Evolutionary conservation across 2,797 vertebrate genomes (phyloP).

Genomic region (Centroberyx gerrardi): DNA sequence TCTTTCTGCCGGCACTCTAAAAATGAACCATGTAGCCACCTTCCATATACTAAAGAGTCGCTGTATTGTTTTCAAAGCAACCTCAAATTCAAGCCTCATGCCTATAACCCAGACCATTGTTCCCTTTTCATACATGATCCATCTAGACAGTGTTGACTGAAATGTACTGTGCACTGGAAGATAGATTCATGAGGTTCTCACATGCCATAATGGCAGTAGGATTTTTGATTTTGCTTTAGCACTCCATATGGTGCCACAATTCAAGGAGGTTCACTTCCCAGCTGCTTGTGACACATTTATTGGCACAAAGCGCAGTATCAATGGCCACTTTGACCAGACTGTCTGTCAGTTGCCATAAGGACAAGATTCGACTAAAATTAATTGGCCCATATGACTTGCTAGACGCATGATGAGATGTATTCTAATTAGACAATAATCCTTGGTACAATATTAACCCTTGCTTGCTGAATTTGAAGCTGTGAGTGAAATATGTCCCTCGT

Average conservation of each 20-base stretch:
- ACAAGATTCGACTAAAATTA: slow-evolving; percentile 56
- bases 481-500: not conserved
- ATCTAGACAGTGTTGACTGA: slow-evolving; percentile 14
- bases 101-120: slow-evolving; percentile 18
- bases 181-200: slow-evolving; percentile 43
- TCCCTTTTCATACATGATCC: slow-evolving; percentile 19
- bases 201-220: slow-evolving; percentile 62
- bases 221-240: slow-evolving; percentile 77
- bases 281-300: slow-evolving; percentile 90
- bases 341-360: slow-evolving; percentile 74
- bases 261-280: slow-evolving; percentile 86
- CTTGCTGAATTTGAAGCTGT: slow-evolving; percentile 9
- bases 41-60: not conserved
- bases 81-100: slow-evolving; percentile 35
- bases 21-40: slow-evolving; percentile 13
- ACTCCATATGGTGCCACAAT: slow-evolving; percentile 89
- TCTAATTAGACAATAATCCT: slow-evolving; percentile 48
- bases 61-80: slow-evolving; percentile 36
- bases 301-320: slow-evolving; percentile 81
- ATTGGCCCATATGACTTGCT: slow-evolving; percentile 64
- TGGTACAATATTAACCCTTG: slow-evolving; percentile 16
- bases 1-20: slow-evolving; percentile 4
- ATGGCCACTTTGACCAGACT: slow-evolving; percentile 76
- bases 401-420: slow-evolving; percentile 58
- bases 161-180: slow-evolving; percentile 8